phyloP scores from a whole-genome alignment of 2,113 vertebrate genomes.

The Rhinoderma darwinii region DNA sequence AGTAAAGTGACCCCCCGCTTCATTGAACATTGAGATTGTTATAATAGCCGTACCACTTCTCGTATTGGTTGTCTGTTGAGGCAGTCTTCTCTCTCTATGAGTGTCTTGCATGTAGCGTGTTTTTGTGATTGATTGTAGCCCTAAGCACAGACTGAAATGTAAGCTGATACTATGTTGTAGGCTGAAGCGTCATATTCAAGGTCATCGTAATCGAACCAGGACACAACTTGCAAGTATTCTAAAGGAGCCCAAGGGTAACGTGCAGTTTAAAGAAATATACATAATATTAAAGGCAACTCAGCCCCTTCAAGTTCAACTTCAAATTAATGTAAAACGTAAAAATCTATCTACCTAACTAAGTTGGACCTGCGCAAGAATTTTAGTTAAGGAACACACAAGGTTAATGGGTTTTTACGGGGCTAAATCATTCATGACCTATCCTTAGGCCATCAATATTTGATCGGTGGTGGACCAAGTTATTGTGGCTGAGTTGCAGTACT shows the following conservation, averaged over 20 bases:
- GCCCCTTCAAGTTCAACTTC: neutral
- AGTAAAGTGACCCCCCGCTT: neutral
- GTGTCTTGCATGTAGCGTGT: conserved; percentile 38
- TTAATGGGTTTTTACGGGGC: no score
- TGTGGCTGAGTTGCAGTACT: no score
- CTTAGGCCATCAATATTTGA: no score
- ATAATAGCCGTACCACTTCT: neutral
- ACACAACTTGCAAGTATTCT: conserved; percentile 36
- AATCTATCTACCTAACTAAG: no score
- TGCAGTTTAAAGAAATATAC: neutral
- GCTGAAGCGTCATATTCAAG: conserved; percentile 47
- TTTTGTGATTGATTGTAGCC: conserved; percentile 41
- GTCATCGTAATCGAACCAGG: conserved; percentile 36
- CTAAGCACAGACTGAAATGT: conserved; percentile 34
- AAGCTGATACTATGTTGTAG: conserved; percentile 45
- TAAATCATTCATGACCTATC: no score
- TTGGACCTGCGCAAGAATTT: no score
- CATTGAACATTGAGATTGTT: neutral
- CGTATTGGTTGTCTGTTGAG: neutral
- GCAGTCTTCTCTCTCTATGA: neutral
- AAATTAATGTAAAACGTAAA: neutral
- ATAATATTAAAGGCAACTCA: neutral
- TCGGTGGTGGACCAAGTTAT: no score
- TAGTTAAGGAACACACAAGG: no score
- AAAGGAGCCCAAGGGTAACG: conserved; percentile 1